These are phyloP conservation scores for Madoqua kirkii DNA, from an alignment of 2,113 vertebrate species.

Conservation along the genomic window DNA sequence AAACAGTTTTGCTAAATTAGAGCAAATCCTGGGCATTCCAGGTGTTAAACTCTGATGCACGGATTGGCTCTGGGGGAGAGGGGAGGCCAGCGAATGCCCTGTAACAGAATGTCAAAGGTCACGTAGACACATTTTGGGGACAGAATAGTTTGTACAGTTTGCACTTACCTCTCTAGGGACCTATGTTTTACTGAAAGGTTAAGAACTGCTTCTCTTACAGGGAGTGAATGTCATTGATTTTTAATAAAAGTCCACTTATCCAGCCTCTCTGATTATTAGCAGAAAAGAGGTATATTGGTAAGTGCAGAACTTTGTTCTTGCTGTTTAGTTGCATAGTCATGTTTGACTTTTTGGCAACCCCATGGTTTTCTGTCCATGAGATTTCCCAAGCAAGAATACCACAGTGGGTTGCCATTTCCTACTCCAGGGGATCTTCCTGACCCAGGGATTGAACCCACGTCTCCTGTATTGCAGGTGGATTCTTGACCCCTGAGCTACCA, in stretches of 20 bases:
- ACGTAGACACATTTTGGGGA: background rate
- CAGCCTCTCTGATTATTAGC: background rate
- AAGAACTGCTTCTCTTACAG: background rate
- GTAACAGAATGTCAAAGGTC: background rate
- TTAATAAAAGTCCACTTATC: background rate
- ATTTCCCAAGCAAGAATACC: background rate
- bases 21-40: background rate
- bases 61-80: background rate
- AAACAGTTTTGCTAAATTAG: background rate
- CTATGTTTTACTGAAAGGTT: background rate
- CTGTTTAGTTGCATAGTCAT: background rate
- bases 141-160: background rate
- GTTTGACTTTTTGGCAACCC: background rate
- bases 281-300: background rate
- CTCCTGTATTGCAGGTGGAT: background rate
- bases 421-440: background rate
- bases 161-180: background rate
- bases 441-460: background rate
- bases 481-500: background rate
- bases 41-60: background rate
- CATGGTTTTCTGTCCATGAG: background rate
- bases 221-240: background rate
- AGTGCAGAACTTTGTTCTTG: background rate
- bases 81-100: background rate
- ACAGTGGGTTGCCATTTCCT: background rate